These are phyloP conservation scores for Anolis carolinensis DNA, from an alignment of 2,113 vertebrate genomes.

Conservation along the genomic window DNA sequence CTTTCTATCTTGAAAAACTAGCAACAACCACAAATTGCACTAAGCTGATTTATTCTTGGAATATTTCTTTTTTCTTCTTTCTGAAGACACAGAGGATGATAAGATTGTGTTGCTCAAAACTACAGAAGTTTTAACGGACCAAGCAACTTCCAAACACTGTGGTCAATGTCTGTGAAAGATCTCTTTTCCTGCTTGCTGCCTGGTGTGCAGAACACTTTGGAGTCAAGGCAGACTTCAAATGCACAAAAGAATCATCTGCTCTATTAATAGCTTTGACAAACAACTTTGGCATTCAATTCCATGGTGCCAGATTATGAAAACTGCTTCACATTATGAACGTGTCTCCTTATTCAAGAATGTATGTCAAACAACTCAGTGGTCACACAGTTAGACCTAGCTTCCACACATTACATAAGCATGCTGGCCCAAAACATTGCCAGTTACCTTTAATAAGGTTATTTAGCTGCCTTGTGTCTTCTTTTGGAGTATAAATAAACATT, in stretches of 20 bases:
- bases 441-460: not conserved
- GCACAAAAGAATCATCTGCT: constrained; percentile 1
- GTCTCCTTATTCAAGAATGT: rapidly evolving
- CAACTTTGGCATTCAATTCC: not conserved
- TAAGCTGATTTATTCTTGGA: not conserved
- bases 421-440: not conserved
- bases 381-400: not conserved
- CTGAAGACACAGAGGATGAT: not conserved
- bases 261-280: constrained; percentile 20
- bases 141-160: not conserved
- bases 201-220: not conserved
- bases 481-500: too few relatives aligned
- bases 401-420: not conserved
- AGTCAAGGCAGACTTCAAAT: not conserved
- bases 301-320: not conserved
- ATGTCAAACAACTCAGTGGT: not conserved
- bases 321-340: not conserved
- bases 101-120: not conserved
- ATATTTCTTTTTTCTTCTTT: not conserved
- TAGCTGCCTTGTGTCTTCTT: too few relatives aligned
- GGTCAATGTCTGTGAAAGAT: not conserved
- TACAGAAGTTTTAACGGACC: not conserved
- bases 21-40: not conserved
- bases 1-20: not conserved
- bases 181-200: not conserved